phyloP scores from a whole-genome alignment of 2,113 vertebrate genomes.

The Capra hircus region DNA sequence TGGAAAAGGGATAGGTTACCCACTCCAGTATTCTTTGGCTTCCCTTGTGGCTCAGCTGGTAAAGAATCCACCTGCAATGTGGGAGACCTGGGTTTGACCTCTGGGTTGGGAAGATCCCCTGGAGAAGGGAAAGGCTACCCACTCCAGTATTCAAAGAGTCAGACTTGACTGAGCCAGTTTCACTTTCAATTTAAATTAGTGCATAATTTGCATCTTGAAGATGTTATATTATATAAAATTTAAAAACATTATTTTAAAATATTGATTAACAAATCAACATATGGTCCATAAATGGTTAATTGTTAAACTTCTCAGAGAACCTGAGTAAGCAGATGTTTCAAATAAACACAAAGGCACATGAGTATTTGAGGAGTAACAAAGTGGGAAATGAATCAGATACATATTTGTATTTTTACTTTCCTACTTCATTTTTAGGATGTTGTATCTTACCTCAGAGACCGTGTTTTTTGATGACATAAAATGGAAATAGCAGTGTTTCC shows the following conservation, averaged over 20 bases:
- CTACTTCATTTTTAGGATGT: neutral
- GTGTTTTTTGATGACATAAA: neutral
- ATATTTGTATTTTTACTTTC: neutral
- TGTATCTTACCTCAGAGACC: neutral
- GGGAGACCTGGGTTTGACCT: neutral
- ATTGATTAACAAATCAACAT: neutral
- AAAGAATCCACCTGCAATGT: neutral
- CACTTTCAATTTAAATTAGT: neutral
- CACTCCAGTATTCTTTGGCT: neutral
- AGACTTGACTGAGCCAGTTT: neutral
- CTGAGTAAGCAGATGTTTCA: neutral
- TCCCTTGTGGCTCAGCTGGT: neutral
- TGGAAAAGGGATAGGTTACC: neutral
- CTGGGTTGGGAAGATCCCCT: neutral
- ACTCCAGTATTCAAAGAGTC: neutral
- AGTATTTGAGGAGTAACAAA: neutral
- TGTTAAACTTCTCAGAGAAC: neutral
- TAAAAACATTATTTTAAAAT: neutral
- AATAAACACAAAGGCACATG: neutral
- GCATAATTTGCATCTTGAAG: neutral
- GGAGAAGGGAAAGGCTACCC: neutral
- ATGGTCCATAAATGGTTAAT: neutral
- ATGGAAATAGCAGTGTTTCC: neutral
- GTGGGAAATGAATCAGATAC: neutral
- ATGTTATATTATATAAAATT: neutral